Conservation (phyloP, 2,113 vertebrate species). For the Phrynosoma blainvillii region DNA sequence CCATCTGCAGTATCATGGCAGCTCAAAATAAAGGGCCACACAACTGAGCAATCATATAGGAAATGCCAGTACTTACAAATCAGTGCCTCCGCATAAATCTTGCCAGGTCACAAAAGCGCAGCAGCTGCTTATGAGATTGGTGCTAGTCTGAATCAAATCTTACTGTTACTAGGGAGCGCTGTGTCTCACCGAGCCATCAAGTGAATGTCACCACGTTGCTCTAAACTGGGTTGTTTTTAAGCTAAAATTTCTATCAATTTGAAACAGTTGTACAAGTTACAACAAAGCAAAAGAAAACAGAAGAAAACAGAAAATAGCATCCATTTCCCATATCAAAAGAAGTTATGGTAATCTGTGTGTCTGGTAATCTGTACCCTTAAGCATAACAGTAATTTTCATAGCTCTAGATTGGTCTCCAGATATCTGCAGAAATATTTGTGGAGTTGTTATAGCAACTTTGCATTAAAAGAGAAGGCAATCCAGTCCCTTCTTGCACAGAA, state of each 20-base stretch:
- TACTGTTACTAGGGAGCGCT: rapidly evolving
- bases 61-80: not conserved
- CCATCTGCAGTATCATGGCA: not conserved
- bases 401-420: not conserved
- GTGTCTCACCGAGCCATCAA: not conserved
- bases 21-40: not conserved
- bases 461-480: not conserved
- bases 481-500: not conserved
- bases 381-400: not conserved
- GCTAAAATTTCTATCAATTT: not conserved
- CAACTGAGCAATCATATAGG: not conserved
- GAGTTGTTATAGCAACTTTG: not conserved
- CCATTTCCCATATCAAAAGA: not conserved
- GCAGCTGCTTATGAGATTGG: not conserved
- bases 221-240: not conserved
- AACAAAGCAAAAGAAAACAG: not conserved
- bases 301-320: not conserved
- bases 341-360: not conserved
- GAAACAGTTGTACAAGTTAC: not conserved
- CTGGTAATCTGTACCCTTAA: not conserved
- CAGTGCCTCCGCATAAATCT: not conserved
- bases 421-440: not conserved
- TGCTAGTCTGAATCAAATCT: not conserved
- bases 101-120: not conserved
- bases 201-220: rapidly evolving